Conservation (phyloP, 2,888 invertebrate species). For the Arge pagana region DNA sequence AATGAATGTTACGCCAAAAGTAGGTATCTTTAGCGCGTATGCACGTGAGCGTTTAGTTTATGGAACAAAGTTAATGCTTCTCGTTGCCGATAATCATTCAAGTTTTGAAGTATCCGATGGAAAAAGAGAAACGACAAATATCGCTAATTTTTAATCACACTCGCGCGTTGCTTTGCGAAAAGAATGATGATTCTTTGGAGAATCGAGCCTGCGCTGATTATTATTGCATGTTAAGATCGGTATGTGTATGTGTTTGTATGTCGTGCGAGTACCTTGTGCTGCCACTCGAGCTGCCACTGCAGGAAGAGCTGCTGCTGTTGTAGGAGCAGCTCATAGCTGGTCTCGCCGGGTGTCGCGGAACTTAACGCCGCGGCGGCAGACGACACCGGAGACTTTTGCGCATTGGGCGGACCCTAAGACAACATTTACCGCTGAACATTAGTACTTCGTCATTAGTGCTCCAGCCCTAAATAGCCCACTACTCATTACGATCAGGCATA, state of each 20-base stretch:
- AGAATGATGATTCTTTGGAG: too few relatives aligned
- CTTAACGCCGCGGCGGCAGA: constrained; percentile 58
- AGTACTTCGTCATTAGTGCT: constrained; percentile 31
- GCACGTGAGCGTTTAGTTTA: too few relatives aligned
- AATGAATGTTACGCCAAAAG: too few relatives aligned
- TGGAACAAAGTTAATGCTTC: too few relatives aligned
- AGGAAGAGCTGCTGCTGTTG: constrained; percentile 94
- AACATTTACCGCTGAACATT: constrained; percentile 34
- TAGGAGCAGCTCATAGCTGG: constrained; percentile 87
- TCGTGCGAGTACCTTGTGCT: constrained; percentile 66
- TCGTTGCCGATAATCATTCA: too few relatives aligned
- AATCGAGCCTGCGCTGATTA: too few relatives aligned
- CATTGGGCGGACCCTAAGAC: constrained; percentile 80
- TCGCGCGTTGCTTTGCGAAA: too few relatives aligned
- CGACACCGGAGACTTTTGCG: constrained; percentile 72
- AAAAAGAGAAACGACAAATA: too few relatives aligned
- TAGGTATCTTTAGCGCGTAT: too few relatives aligned
- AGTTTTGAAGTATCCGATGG: too few relatives aligned
- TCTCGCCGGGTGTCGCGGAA: constrained; percentile 65
- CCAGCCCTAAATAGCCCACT: constrained; percentile 29
- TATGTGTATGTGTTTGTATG: constrained; percentile 17
- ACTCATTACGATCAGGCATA: constrained; percentile 14
- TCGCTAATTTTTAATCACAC: too few relatives aligned
- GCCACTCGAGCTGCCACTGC: constrained; percentile 81
- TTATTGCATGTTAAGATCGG: constrained; percentile 18